phyloP scores from a whole-genome alignment of 2,888 invertebrate genomes.

The Plebejus argus region DNA sequence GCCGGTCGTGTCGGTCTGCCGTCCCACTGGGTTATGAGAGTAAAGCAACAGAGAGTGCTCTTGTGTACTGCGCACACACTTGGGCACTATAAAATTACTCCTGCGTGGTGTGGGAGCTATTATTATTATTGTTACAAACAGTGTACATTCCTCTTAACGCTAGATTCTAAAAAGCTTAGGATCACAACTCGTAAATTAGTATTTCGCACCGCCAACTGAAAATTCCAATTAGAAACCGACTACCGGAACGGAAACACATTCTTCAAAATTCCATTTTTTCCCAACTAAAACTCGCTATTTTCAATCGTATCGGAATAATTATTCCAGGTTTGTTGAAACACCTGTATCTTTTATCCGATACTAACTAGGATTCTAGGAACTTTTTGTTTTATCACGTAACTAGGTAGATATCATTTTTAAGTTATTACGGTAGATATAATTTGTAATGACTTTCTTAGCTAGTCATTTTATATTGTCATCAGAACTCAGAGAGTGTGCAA shows the following conservation, averaged over 20 bases:
- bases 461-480: too few relatives aligned
- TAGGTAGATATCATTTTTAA: neutral
- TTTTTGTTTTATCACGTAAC: neutral
- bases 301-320: constrained; percentile 35
- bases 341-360: neutral
- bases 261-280: constrained; percentile 43
- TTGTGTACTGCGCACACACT: too few relatives aligned
- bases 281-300: constrained; percentile 42
- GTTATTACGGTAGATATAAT: too few relatives aligned
- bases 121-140: too few relatives aligned
- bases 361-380: neutral
- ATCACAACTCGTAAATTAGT: constrained; percentile 33
- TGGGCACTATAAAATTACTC: too few relatives aligned
- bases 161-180: constrained; percentile 29
- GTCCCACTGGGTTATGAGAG: too few relatives aligned
- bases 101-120: too few relatives aligned
- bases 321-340: constrained; percentile 26
- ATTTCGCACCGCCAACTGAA: constrained; percentile 33
- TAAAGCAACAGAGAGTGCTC: too few relatives aligned
- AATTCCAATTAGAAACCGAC: constrained; percentile 34
- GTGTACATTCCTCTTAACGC: neutral
- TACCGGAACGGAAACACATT: constrained; percentile 41
- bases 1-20: too few relatives aligned
- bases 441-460: too few relatives aligned
- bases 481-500: too few relatives aligned